Evolutionary conservation across 2,888 invertebrate species (phyloP).

Genomic region (Lasiommata megera): DNA sequence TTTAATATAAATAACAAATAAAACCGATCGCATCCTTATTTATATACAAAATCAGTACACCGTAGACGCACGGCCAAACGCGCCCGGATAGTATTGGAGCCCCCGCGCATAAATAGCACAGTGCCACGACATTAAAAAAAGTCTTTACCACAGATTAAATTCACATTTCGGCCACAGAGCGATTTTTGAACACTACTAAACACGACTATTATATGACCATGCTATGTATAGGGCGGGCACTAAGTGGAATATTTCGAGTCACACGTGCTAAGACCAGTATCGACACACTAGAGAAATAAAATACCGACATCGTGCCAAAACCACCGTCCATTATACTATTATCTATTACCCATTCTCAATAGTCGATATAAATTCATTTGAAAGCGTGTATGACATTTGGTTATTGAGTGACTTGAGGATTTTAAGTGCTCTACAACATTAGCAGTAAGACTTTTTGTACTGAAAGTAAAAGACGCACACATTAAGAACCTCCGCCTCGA

Average conservation of each 20-base stretch:
- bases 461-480: too few species aligned
- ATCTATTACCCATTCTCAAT: not conserved
- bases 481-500: too few species aligned
- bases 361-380: too few species aligned
- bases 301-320: constrained; percentile 24
- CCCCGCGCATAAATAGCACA: not conserved
- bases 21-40: constrained; percentile 35
- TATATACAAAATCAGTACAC: constrained; percentile 40
- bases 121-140: not conserved
- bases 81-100: constrained; percentile 6
- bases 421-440: too few species aligned
- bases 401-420: too few species aligned
- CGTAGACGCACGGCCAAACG: constrained; percentile 17
- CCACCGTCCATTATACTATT: constrained; percentile 22
- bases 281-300: constrained; percentile 32
- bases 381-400: too few species aligned
- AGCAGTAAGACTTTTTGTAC: too few species aligned
- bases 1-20: constrained; percentile 36
- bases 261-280: constrained; percentile 39
- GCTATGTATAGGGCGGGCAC: constrained; percentile 14
- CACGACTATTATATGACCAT: not conserved
- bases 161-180: too few species aligned
- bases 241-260: constrained; percentile 59
- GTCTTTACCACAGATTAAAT: not conserved
- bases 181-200: too few species aligned